Conservation (phyloP, 2,113 vertebrate genomes). For the Enhydra lutris region DNA sequence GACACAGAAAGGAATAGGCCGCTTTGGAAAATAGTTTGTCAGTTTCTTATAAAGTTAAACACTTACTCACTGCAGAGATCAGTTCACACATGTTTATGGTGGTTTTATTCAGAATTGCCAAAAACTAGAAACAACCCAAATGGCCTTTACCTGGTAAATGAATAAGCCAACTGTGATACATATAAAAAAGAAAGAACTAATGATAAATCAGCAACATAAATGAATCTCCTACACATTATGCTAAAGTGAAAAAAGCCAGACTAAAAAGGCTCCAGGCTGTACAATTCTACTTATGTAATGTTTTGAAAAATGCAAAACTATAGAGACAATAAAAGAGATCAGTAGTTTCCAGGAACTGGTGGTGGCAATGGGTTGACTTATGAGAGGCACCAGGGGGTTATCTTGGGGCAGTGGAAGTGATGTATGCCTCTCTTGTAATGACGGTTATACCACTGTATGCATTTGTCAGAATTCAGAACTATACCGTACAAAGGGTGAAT, state of each 20-base stretch:
- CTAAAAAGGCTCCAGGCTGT: background rate
- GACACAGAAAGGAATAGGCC: background rate
- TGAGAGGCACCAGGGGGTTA: background rate
- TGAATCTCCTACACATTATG: background rate
- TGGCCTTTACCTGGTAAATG: background rate
- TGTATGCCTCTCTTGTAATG: background rate
- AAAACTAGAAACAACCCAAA: background rate
- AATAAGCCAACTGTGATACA: background rate
- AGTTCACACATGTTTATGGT: background rate
- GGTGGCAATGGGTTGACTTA: background rate
- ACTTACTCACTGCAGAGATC: background rate
- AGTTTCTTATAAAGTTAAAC: background rate
- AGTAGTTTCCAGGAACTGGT: background rate
- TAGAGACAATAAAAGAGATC: background rate
- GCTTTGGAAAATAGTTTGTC: background rate
- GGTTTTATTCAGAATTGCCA: background rate
- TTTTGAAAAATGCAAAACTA: background rate
- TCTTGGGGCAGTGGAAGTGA: background rate
- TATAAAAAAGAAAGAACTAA: background rate
- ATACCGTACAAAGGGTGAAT: background rate
- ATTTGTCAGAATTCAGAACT: background rate
- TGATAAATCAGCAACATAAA: background rate
- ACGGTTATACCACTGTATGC: background rate
- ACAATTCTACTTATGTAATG: background rate
- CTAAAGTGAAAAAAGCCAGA: background rate